These are phyloP conservation scores for Vireo griseus DNA, from an alignment of 2,797 vertebrate genomes.

Conservation along the genomic window DNA sequence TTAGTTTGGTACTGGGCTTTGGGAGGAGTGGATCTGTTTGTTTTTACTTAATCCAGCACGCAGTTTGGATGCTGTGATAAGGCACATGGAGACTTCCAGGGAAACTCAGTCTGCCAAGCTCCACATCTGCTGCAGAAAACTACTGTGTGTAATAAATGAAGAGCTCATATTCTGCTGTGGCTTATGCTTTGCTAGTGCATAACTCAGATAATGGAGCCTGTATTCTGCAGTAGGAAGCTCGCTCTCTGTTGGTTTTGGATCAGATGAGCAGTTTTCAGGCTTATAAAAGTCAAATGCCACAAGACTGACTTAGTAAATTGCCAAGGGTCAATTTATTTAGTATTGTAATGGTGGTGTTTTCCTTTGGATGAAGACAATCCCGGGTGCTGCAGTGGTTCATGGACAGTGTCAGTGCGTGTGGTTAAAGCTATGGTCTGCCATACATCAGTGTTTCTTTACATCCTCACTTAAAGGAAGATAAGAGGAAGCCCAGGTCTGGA, in stretches of 20 bases:
- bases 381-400: rapidly evolving
- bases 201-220: conserved; percentile 17
- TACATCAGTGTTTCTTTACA: rapidly evolving
- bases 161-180: background rate
- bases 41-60: background rate
- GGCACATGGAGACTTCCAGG: background rate
- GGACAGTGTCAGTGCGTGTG: rapidly evolving
- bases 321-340: conserved; percentile 32
- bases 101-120: background rate
- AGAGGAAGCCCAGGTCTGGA: background rate
- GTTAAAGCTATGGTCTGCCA: background rate
- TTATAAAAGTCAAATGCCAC: conserved; percentile 49
- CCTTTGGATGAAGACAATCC: background rate
- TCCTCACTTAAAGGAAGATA: background rate
- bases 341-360: background rate
- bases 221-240: background rate
- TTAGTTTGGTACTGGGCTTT: background rate
- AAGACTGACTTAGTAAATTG: background rate
- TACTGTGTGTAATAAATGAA: background rate
- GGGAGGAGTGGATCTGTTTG: background rate
- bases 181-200: conserved; percentile 1
- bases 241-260: conserved; percentile 51
- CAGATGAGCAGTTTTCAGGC: background rate
- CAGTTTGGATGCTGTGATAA: background rate
- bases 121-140: background rate